Conservation (phyloP, 2,113 vertebrate genomes). For the Caranx ignobilis region DNA sequence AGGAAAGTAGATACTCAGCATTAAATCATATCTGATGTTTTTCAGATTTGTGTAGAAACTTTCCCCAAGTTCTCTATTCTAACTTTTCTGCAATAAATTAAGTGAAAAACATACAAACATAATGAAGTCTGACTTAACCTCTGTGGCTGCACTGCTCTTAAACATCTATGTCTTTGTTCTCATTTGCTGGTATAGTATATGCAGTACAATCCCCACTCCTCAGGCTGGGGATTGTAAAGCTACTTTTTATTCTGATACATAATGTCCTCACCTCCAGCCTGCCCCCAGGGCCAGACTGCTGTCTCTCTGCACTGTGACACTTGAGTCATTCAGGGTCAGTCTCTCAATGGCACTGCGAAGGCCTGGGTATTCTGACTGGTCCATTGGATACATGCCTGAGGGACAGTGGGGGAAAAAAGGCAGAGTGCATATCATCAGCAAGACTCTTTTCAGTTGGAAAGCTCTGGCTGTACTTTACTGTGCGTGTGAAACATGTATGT, state of each 20-base stretch:
- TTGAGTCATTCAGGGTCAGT: constrained; percentile 95
- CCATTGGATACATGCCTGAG: constrained; percentile 93
- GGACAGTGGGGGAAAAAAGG: constrained; percentile 5
- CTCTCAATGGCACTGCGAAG: constrained; percentile 94
- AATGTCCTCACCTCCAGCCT: constrained; percentile 92
- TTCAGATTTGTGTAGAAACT: constrained; percentile 6
- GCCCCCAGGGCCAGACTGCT: constrained; percentile 94
- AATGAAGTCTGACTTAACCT: background rate
- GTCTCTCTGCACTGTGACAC: constrained; percentile 93
- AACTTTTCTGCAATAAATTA: background rate
- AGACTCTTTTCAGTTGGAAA: constrained; percentile 8
- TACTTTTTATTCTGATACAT: constrained; percentile 27
- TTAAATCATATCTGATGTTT: background rate
- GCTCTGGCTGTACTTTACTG: constrained; percentile 29
- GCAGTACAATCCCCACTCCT: background rate
- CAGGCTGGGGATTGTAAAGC: background rate
- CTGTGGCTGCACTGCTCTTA: background rate
- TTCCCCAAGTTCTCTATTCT: background rate
- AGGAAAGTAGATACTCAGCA: background rate
- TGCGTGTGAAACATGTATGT: too few species aligned
- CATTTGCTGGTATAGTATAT: background rate
- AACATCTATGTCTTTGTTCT: constrained; percentile 2
- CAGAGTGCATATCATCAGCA: constrained; percentile 15
- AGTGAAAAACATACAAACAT: background rate
- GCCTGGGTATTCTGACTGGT: constrained; percentile 94